Conservation (phyloP, 2,113 vertebrate species). For the Oophaga pumilio region DNA sequence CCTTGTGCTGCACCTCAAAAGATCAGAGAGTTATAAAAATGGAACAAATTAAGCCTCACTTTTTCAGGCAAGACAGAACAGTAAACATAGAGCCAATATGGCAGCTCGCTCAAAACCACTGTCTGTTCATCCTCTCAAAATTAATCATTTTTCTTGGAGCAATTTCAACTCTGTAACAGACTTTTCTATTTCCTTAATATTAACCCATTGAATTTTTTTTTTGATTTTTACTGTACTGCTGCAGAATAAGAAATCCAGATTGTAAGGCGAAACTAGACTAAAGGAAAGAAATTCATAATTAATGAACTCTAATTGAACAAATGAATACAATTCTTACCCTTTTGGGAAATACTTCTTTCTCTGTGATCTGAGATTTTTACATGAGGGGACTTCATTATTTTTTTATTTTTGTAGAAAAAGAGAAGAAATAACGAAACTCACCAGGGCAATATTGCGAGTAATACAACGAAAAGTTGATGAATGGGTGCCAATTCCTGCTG, state of each 20-base stretch:
- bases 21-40: conserved; percentile 51
- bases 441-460: too few species aligned
- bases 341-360: not conserved
- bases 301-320: not conserved
- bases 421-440: too few species aligned
- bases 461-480: too few species aligned
- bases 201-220: not conserved
- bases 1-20: conserved; percentile 51
- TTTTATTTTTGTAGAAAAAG: too few species aligned
- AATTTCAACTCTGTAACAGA: not conserved
- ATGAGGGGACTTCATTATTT: too few species aligned
- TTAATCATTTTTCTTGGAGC: conserved; percentile 14
- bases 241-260: not conserved
- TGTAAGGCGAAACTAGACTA: not conserved
- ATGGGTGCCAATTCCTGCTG: too few species aligned
- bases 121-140: not conserved
- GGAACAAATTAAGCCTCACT: conserved; percentile 49
- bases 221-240: not conserved
- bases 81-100: conserved; percentile 45
- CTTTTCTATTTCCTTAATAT: not conserved
- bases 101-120: not conserved
- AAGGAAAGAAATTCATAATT: not conserved
- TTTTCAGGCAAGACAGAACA: not conserved
- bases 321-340: not conserved
- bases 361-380: not conserved